Evolutionary conservation across 1,140 invertebrate species (phyloP), one percentile per base, ranked within the genome.

Genomic region (Aphaenogaster rudis): DNA sequence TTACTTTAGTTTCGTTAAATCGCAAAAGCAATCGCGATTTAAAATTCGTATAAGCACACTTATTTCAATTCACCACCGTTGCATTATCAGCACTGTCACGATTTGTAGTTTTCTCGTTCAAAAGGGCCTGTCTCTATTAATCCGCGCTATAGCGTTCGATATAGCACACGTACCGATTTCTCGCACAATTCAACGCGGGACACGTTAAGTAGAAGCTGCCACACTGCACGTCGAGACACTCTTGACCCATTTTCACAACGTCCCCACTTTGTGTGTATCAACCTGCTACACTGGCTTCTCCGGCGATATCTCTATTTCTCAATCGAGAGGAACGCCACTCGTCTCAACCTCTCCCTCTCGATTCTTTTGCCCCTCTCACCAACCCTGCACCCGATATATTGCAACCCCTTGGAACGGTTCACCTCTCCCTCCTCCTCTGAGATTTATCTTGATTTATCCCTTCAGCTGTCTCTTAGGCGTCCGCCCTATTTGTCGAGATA

Each of bases 231-330:
- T 8, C 50, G 21, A 88, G 78, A 84, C 52, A 90, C 59, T 82
- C 89, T 91, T 90, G 89, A 91, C 90, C 89, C 78, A 90, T 91
- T 91, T 91, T 52, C 66, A 85, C 71, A 74, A 72, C 67, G 76
- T 90, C 89, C 87, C 89, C 86, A 88, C 90, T 90, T 86, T 76
- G 21, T 50, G 54, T 80, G 45, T 77, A 86, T 86, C 87, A 91
- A 88, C 82, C 72, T 88, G 81, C 79, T 88, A 69, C 72, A 82
- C 69, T 74, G 81, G 81, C 86, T 82, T 36, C 39, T 82, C 33
- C 74, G 64, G 33, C 74, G 88, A 78, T 59, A 39, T 42, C 67
- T 87, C 48, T 85, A 76, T 90, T 88, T 81, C 71, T 39, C 80
- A 88, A 91, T 81, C 63, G 45, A 63, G 59, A 77, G 59, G n/a